Evolutionary conservation across 1,140 invertebrate genomes (phyloP), one percentile per base, ranked within the genome.

Genomic region (Procambarus clarkii): DNA sequence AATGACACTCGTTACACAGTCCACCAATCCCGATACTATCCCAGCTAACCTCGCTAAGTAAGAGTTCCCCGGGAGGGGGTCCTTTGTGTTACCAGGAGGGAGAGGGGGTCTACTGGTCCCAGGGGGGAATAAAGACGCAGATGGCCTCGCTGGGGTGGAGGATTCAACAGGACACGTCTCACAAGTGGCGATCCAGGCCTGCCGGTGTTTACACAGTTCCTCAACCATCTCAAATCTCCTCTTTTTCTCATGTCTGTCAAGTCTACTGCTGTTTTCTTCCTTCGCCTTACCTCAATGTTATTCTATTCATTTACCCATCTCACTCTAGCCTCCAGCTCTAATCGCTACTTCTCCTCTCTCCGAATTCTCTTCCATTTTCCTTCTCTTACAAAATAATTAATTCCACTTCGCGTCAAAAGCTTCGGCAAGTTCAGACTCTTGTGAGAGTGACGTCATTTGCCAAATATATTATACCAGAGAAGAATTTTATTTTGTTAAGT

Each of bases 1-100:
- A 88, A 88, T 88, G 86, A 82, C 86, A 88, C 86, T 88, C 86
- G 86, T 88, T 88, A 88, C 79, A 54, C 86, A 34, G 60, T 1
- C 48, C 44, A 64, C 86, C 86, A 88, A 88, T 88, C 81, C 86
- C 79, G 79, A 88, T 88, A 88, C 58, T 45, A 81, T 80, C 60
- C 78, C 86, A 60, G 60, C 86, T 71, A 46, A 88, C 86, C 86
- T 64, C 86, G 86, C 78, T 88, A 88, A 88, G 86, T 88, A 81
- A 88, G 86, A 82, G 78, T 78, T 48, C 78, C 45, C n/a, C 45
- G 86, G 64, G 64, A 45, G 34, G 48, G 60, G 79, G 18, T 44
- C 79, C 78, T 88, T 88, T 82, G 86, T 88, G 60, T 58, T 45
- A 15, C n/a, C 24, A 24, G 64, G 78, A 34, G 46, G 64, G 60